These are phyloP conservation scores for Polydrusus cervinus DNA, from an alignment of 2,888 invertebrate species.

Conservation along the genomic window DNA sequence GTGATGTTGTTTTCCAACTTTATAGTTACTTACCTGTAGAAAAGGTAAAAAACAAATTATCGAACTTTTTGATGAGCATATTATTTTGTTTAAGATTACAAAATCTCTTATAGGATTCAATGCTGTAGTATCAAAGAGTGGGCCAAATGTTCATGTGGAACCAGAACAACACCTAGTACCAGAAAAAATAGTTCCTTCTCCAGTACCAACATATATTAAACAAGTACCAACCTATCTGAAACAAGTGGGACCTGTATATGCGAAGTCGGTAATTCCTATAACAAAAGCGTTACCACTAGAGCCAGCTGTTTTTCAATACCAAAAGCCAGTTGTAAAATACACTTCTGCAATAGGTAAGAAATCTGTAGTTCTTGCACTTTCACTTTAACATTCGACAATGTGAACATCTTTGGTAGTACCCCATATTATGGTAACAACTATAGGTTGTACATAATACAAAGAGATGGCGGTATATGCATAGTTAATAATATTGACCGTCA, in stretches of 20 bases:
- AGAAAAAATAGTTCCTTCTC: conserved; percentile 47
- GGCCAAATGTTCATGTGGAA: conserved; percentile 72
- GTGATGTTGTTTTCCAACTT: too few species aligned
- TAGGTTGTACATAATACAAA: background rate
- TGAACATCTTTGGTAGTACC: background rate
- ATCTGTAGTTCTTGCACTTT: background rate
- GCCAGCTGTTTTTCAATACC: conserved; percentile 41
- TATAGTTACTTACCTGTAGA: too few species aligned
- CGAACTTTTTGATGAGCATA: too few species aligned
- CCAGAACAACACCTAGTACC: conserved; percentile 60
- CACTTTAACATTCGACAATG: background rate
- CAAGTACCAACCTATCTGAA: conserved; percentile 62
- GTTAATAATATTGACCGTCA: background rate
- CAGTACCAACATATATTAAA: conserved; percentile 53
- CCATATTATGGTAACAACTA: background rate
- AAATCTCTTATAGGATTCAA: conserved; percentile 68
- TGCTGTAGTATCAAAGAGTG: conserved; percentile 68
- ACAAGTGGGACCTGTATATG: conserved; percentile 61
- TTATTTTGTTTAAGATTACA: background rate
- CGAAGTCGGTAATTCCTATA: conserved; percentile 59
- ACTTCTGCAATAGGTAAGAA: conserved; percentile 60
- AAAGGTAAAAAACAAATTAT: too few species aligned
- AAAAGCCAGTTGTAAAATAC: conserved; percentile 61
- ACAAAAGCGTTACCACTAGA: conserved; percentile 47
- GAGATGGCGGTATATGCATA: background rate